phyloP scores from a whole-genome alignment of 2,113 vertebrate genomes.

The Micromys minutus region DNA sequence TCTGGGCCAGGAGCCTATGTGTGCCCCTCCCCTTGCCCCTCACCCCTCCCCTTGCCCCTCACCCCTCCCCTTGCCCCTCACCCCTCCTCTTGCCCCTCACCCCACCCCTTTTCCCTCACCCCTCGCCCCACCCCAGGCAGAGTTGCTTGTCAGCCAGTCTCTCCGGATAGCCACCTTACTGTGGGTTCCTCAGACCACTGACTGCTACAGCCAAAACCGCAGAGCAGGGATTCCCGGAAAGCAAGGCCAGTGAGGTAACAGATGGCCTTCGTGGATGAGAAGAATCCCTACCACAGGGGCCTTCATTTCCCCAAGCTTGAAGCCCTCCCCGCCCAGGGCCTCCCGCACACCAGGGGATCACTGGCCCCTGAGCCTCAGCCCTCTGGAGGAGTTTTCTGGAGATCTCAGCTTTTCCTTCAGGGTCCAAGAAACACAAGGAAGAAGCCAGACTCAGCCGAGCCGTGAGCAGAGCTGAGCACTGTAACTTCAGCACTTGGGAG shows the following conservation, averaged over 20 bases:
- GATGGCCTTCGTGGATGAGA: not conserved
- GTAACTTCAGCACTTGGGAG: not conserved
- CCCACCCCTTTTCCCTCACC: too few species aligned
- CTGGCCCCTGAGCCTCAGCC: not conserved
- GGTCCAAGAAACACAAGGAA: not conserved
- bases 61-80: too few species aligned
- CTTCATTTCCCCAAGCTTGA: too few species aligned
- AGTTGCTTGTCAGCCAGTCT: not conserved
- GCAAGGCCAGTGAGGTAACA: not conserved
- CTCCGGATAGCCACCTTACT: not conserved
- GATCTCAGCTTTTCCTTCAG: not conserved
- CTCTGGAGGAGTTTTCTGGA: not conserved
- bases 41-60: not conserved
- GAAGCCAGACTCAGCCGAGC: not conserved
- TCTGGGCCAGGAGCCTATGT: too few species aligned
- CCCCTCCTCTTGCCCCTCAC: too few species aligned
- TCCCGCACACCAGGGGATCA: not conserved
- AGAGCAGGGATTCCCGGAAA: not conserved
- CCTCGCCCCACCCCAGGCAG: not conserved
- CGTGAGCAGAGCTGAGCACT: too few species aligned
- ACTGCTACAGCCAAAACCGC: not conserved
- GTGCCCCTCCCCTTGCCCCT: not conserved
- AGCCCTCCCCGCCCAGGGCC: not conserved
- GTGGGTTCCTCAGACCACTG: not conserved
- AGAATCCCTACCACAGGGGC: not conserved